Evolutionary conservation across 2,113 vertebrate species (phyloP).

Genomic region (Ciconia stormi): DNA sequence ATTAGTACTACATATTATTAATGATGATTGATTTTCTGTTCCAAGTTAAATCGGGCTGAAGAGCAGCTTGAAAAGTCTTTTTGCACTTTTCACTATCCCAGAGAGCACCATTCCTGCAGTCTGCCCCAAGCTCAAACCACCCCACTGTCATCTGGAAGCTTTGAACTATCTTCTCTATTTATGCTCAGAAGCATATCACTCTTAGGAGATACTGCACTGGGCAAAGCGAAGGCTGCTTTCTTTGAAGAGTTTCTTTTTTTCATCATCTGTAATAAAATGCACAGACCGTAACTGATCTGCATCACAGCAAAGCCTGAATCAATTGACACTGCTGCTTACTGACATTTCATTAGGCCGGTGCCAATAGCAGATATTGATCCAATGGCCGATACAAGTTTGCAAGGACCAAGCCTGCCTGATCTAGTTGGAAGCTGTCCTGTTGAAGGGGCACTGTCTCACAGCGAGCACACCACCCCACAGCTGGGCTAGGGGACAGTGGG

Average conservation of each 20-base stretch:
- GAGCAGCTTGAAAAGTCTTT: background rate
- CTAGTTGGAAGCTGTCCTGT: background rate
- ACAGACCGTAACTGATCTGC: background rate
- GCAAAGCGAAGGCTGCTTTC: background rate
- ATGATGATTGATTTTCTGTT: constrained; percentile 6
- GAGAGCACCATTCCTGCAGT: background rate
- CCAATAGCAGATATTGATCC: constrained; percentile 28
- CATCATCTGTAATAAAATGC: background rate
- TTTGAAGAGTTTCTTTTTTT: background rate
- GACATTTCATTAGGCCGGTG: background rate
- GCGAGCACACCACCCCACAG: background rate
- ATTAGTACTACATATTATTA: background rate
- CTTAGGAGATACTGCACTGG: background rate
- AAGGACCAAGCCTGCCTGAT: background rate
- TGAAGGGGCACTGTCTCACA: background rate
- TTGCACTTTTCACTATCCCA: background rate
- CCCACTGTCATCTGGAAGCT: background rate
- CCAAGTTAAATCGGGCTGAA: constrained; percentile 3
- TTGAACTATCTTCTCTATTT: background rate
- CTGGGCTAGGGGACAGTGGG: background rate
- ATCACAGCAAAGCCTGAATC: background rate
- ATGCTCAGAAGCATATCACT: background rate
- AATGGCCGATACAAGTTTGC: background rate
- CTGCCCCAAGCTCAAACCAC: background rate
- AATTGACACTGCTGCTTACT: background rate